These are phyloP conservation scores for Miichthys miiuy DNA, from an alignment of 2,797 vertebrate species.

Conservation along the genomic window DNA sequence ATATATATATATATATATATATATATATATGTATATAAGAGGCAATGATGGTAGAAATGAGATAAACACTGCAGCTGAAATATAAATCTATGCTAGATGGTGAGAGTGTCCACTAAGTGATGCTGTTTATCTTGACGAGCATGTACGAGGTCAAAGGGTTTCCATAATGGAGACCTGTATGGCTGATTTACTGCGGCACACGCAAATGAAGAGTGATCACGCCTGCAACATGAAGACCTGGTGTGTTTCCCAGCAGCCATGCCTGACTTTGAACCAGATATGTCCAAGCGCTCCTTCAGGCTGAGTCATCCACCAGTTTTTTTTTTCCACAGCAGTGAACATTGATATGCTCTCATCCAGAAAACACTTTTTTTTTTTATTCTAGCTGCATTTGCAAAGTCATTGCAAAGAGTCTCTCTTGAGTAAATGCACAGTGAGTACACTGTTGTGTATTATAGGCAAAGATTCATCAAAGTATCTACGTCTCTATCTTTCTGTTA, in stretches of 20 bases:
- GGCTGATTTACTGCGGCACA: slow-evolving; percentile 61
- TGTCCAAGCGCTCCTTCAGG: slow-evolving; percentile 43
- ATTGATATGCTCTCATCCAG: slow-evolving; percentile 12
- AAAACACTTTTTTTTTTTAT: slow-evolving; percentile 25
- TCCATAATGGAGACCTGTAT: slow-evolving; percentile 47
- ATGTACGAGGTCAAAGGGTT: slow-evolving; percentile 45
- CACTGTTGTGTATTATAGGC: slow-evolving; percentile 41
- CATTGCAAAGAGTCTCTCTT: background rate
- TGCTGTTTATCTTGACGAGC: slow-evolving; percentile 48
- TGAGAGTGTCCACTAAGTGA: slow-evolving; percentile 17
- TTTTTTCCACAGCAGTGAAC: background rate
- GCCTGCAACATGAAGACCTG: slow-evolving; percentile 54
- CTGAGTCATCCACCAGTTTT: slow-evolving; percentile 48
- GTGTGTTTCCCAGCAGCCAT: slow-evolving; percentile 58
- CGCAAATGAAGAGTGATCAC: slow-evolving; percentile 56
- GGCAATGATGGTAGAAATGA: slow-evolving; percentile 14
- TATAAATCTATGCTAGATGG: background rate
- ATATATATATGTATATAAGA: slow-evolving; percentile 1
- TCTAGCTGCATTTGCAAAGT: background rate
- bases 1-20: too few species aligned
- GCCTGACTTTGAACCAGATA: slow-evolving; percentile 49
- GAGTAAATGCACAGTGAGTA: slow-evolving; percentile 11
- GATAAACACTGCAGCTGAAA: slow-evolving; percentile 7
- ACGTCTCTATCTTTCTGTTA: slow-evolving; percentile 29
- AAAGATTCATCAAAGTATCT: slow-evolving; percentile 18